Base-by-base conservation (phyloP, 2,113 vertebrate species). In the Scolopax mira region DNA sequence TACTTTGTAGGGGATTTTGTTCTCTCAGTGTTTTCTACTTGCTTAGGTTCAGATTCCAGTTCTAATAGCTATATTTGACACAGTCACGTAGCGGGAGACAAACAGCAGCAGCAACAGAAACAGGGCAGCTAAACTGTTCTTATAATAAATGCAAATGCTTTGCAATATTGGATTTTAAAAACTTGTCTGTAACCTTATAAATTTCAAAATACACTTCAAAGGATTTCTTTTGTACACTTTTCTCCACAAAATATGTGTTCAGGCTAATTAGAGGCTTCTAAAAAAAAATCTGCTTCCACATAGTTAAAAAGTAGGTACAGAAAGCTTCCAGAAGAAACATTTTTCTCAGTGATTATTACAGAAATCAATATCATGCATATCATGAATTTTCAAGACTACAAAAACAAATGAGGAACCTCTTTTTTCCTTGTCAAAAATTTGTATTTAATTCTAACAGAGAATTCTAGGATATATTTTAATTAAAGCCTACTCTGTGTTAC, bases 61-160 rank as follows among this genome's bases (percentile, higher is more conserved):
- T 46, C n/a, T 54, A 52, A 44, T 51, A 60, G 18, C 25, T 30
- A 44, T 31, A 35, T 62, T 71, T 79, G 28, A 19, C 30, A 70
- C 73, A 54, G 22, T 73, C 24, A 83, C n/a, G 18, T 3, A 33
- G 24, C 7, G 21, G 24, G 10, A 15, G 79, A 41, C 49, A 81
- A 81, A 44, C 37, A 57, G 3, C 41, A 88, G 27, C n/a, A 69
- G 41, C 44, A 44, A 78, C 8, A 62, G 21, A 85, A 93, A 42
- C 5, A 62, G 19, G 23, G 7, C 22, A 67, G 54, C 22, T 31
- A 42, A 78, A 54, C 24, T 30, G 3, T 39, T 69, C 30, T 35
- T 41, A 22, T 5, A 61, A 70, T 0, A 0, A 79, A 88, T 54
- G 25, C 0, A 0, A 79, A 88, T 54, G 25, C 11, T 37, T 62